Conservation (phyloP, 2,113 vertebrate genomes). For the Stomatorhinus ivindoensis region DNA sequence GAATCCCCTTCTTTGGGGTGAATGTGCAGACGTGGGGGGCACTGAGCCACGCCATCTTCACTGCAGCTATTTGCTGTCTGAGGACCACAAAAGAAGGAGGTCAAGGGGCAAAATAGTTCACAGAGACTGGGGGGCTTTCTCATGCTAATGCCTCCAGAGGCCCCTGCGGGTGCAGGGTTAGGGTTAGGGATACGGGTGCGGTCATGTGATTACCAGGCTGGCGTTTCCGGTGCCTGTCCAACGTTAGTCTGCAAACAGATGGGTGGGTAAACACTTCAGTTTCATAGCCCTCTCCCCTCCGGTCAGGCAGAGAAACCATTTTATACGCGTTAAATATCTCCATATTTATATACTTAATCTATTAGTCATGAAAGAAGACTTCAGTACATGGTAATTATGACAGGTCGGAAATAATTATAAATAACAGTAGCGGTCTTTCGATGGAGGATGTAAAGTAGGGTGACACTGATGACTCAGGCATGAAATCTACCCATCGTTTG, state of each 20-base stretch:
- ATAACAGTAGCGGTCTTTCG: background rate
- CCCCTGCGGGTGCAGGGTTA: conserved; percentile 16
- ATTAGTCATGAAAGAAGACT: background rate
- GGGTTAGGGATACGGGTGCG: conserved; percentile 21
- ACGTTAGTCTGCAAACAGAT: background rate
- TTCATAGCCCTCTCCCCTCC: background rate
- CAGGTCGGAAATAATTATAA: background rate
- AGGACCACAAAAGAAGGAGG: conserved; percentile 56
- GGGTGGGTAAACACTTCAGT: background rate
- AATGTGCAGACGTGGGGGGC: conserved; percentile 18
- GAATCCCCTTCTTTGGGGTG: background rate
- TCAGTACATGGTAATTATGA: background rate
- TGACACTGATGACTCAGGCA: background rate
- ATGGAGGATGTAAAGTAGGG: background rate
- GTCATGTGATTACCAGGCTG: background rate
- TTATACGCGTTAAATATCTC: background rate
- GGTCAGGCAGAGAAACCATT: background rate
- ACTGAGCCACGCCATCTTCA: conserved; percentile 47
- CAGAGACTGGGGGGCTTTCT: conserved; percentile 67
- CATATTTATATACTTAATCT: background rate
- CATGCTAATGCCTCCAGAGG: conserved; percentile 61
- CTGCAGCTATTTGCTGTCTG: conserved; percentile 71
- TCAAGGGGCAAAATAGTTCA: conserved; percentile 77
- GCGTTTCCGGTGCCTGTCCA: background rate
- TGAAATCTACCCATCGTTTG: background rate